These are phyloP conservation scores for Heteromormyrus szaboi DNA, from an alignment of 2,797 vertebrate genomes.

Conservation along the genomic window DNA sequence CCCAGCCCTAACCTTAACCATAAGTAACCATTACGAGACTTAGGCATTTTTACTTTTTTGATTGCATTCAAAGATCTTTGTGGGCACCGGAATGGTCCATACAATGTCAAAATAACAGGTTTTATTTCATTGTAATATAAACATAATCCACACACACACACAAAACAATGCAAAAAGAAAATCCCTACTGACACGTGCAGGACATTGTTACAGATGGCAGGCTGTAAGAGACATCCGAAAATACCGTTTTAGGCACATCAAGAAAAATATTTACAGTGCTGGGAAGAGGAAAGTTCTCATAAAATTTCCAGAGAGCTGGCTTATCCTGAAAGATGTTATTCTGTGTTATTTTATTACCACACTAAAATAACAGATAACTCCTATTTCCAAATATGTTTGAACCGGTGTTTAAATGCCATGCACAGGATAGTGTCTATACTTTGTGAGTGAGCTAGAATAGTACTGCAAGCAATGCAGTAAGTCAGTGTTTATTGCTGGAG, in stretches of 20 bases:
- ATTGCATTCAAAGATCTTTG: background rate
- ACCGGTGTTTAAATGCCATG: background rate
- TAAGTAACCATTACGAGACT: no score
- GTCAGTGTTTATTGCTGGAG: background rate
- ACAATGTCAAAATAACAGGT: background rate
- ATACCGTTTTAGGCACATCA: background rate
- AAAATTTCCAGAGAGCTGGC: background rate
- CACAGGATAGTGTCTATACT: background rate
- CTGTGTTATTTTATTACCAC: background rate
- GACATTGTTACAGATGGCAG: background rate
- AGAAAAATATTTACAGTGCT: background rate
- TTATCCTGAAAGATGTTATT: background rate
- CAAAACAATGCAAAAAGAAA: background rate
- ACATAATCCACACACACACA: background rate
- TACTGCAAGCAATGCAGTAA: background rate
- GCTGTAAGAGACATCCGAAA: background rate
- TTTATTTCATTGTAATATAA: background rate
- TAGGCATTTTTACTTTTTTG: background rate
- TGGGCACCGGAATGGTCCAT: background rate
- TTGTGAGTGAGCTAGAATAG: background rate
- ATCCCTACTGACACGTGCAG: background rate
- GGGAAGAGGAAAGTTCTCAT: background rate
- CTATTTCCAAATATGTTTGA: background rate
- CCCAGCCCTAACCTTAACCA: no score
- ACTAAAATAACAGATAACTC: background rate